phyloP scores from a whole-genome alignment of 2,797 vertebrate genomes.

The Spinus olivaceus region DNA sequence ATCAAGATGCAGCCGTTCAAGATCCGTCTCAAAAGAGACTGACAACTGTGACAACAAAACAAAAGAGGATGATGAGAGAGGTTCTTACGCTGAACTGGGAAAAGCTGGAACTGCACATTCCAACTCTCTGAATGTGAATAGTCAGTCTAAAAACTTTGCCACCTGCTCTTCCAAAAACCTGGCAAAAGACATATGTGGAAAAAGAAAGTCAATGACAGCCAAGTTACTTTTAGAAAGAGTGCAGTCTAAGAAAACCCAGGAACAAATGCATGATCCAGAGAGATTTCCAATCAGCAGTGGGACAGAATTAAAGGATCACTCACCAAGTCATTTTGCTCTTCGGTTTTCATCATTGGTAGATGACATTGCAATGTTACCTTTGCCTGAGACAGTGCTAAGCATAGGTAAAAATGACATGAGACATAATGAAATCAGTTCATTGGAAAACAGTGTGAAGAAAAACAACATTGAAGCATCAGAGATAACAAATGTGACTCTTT shows the following conservation, averaged over 20 bases:
- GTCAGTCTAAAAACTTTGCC: conserved; percentile 2
- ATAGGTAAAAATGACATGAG: conserved; percentile 69
- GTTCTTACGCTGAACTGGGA: neutral
- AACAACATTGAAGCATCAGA: conserved; percentile 34
- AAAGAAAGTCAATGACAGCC: conserved; percentile 67
- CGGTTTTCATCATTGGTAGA: conserved; percentile 26
- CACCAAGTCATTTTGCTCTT: conserved; percentile 33
- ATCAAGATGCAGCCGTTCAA: neutral
- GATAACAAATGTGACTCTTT: conserved; percentile 16
- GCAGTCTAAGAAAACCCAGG: conserved; percentile 66
- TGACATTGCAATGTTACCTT: conserved; percentile 69
- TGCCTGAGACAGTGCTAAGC: conserved; percentile 80
- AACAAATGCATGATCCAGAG: neutral
- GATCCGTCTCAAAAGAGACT: conserved; percentile 58
- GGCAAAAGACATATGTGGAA: conserved; percentile 12
- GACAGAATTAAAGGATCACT: conserved; percentile 38
- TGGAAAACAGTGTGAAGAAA: conserved; percentile 50
- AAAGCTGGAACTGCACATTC: conserved; percentile 13
- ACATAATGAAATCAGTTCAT: conserved; percentile 57
- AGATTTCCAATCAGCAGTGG: conserved; percentile 32
- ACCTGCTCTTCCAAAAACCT: conserved; percentile 30
- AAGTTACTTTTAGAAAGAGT: conserved; percentile 74
- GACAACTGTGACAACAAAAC: conserved; percentile 20
- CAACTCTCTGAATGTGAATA: neutral
- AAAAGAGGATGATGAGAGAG: neutral